Conservation (phyloP, 2,113 vertebrate genomes). For the Callospermophilus lateralis region DNA sequence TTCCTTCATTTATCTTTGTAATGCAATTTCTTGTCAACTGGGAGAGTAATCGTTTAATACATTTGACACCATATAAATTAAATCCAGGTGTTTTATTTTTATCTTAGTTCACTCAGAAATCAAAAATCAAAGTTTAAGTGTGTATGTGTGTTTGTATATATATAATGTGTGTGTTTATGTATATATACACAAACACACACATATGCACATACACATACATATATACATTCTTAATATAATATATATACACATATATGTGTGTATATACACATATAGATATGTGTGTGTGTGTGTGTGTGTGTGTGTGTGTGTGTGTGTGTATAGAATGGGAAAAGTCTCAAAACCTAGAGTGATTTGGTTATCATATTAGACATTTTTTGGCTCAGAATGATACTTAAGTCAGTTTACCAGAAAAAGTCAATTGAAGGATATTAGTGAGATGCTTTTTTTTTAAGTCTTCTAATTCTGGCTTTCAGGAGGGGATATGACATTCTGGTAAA, state of each 20-base stretch:
- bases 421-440: slow-evolving; percentile 23
- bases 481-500: slow-evolving; percentile 69
- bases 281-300: no score
- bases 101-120: slow-evolving; percentile 77
- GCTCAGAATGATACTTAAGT: slow-evolving; percentile 66
- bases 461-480: slow-evolving; percentile 31
- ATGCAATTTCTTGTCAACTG: slow-evolving; percentile 67
- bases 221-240: no score
- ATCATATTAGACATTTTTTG: slow-evolving; percentile 66
- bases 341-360: slow-evolving; percentile 74
- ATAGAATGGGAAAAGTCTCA: slow-evolving; percentile 70
- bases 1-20: slow-evolving; percentile 54
- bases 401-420: slow-evolving; percentile 73
- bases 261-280: no score
- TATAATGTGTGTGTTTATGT: no score
- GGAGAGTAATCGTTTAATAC: slow-evolving; percentile 54
- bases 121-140: slow-evolving; percentile 34
- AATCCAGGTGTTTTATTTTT: slow-evolving; percentile 61
- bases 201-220: no score
- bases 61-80: slow-evolving; percentile 74
- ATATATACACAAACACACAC: background rate
- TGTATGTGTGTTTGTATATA: background rate
- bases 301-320: no score
- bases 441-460: slow-evolving; percentile 73
- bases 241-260: background rate